Evolutionary conservation across 2,888 invertebrate species (phyloP).

Genomic region (Hydropsyche betteni): DNA sequence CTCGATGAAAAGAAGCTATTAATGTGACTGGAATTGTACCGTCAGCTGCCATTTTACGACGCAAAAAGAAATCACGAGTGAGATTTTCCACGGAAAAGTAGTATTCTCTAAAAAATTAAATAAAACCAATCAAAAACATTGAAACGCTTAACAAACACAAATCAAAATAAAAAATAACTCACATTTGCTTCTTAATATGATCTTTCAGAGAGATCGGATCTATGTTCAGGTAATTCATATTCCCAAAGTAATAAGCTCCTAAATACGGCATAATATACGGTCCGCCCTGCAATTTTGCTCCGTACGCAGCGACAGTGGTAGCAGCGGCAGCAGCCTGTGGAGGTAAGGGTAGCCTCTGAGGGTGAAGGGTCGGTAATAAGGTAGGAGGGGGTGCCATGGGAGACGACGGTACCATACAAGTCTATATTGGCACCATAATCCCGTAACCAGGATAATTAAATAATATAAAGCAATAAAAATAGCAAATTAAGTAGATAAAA

Average conservation of each 20-base stretch:
- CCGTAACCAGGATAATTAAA: conserved; percentile 42
- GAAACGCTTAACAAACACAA: conserved; percentile 23
- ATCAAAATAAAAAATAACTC: conserved; percentile 60
- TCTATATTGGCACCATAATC: conserved; percentile 51
- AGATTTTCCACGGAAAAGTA: conserved; percentile 98
- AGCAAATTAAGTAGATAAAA: conserved; percentile 45
- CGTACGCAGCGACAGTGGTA: conserved; percentile 57
- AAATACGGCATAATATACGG: conserved; percentile 64
- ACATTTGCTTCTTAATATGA: conserved; percentile 91
- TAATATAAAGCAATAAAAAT: conserved; percentile 36
- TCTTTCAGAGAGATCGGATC: conserved; percentile 79
- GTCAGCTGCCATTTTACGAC: conserved; percentile 94
- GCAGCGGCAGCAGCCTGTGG: conserved; percentile 31
- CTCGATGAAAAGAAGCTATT: conserved; percentile 95
- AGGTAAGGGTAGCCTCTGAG: conserved; percentile 28
- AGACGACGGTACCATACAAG: conserved; percentile 54
- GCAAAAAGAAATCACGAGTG: conserved; percentile 92
- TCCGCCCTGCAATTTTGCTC: conserved; percentile 55
- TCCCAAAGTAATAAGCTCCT: conserved; percentile 69
- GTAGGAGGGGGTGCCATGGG: conserved; percentile 35
- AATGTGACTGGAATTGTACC: conserved; percentile 93
- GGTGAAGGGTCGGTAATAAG: conserved; percentile 36
- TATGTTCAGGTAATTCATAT: conserved; percentile 65
- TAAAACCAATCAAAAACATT: not conserved
- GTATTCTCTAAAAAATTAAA: conserved; percentile 80